Percentiles rank a stretch among this genome's conserved stretches.
Conservation (phyloP, 2,888 invertebrate genomes). For the Drosophila buzzatii region DNA sequence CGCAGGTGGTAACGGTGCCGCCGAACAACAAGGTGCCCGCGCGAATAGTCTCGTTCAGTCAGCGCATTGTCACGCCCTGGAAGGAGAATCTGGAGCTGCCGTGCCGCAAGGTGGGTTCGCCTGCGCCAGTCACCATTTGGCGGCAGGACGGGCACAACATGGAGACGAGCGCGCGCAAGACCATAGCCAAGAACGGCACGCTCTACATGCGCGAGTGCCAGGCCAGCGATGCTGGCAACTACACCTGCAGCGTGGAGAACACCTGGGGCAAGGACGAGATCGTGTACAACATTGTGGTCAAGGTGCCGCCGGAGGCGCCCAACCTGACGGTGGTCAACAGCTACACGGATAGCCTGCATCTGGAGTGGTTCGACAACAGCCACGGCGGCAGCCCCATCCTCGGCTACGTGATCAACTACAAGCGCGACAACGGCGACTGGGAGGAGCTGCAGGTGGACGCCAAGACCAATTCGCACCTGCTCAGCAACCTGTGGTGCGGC, state of each 20-base stretch:
- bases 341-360: conserved; percentile 92
- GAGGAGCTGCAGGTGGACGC: conserved; percentile 95
- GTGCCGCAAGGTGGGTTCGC: conserved; percentile 94
- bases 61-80: conserved; percentile 92
- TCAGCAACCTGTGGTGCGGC: conserved; percentile 94
- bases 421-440: conserved; percentile 96
- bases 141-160: conserved; percentile 91
- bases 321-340: conserved; percentile 92
- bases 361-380: conserved; percentile 93
- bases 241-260: conserved; percentile 95
- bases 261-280: conserved; percentile 93
- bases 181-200: conserved; percentile 90
- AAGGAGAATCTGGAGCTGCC: conserved; percentile 93
- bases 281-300: conserved; percentile 89
- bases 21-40: conserved; percentile 94
- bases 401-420: conserved; percentile 95
- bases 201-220: conserved; percentile 91
- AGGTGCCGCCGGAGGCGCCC: conserved; percentile 95
- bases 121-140: conserved; percentile 92
- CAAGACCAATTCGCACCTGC: conserved; percentile 91
- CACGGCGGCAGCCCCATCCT: conserved; percentile 93
- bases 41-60: conserved; percentile 94
- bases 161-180: conserved; percentile 89
- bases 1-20: conserved; percentile 91
- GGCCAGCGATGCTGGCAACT: conserved; percentile 94